Base-by-base conservation (phyloP, 2,888 invertebrate species). In the Lasius fuliginosus region DNA sequence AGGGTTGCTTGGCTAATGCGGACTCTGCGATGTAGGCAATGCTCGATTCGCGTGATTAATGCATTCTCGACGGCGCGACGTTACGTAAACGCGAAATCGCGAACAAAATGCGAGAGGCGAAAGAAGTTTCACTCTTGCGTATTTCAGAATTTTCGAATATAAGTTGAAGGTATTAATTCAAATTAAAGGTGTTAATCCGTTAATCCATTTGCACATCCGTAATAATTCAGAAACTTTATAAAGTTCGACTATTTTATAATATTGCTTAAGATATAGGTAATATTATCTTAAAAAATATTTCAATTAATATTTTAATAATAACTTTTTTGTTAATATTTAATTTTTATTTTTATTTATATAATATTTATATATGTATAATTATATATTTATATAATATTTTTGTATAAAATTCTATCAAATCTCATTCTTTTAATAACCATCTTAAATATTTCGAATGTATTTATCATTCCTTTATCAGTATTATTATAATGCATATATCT, bases 41-140 rank as follows among this genome's bases (percentile, higher is more conserved):
- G 71, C 46, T 62, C 71, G 46, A 71, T 42, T 62, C 36, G 73
- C 60, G 27, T 42, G 71, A 77, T 68, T 68, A 77, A 81, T 60
- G 60, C 27, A 46, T 33, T 79, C 23, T 33, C 73, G 40, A 12
- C 58, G n/a, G 9, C 15, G 4, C 64, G 18, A 23, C 18, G 15
- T 4, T 42, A 8, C 30, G 42, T 62, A 40, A 53, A 62, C 42
- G 42, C n/a, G 30, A 42, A 69, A 68, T 67, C 15, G 8, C n/a
- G 27, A 27, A 27, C 30, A 4, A n/a, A 40, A 36, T 15, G 49
- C 18, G 36, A 6, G 1, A 46, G 30, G 5, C 4, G n/a, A 11
- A 8, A 49, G 36, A 27, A 42, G n/a, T 40, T 40, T 76, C n/a
- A 15, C n/a, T 30, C 42, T 56, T 18, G 42, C 42, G 9, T 15